Percentiles rank a stretch among this genome's conserved stretches.
Evolutionary conservation across 2,888 invertebrate genomes (phyloP).

Genomic region (Machimus rusticus): DNA sequence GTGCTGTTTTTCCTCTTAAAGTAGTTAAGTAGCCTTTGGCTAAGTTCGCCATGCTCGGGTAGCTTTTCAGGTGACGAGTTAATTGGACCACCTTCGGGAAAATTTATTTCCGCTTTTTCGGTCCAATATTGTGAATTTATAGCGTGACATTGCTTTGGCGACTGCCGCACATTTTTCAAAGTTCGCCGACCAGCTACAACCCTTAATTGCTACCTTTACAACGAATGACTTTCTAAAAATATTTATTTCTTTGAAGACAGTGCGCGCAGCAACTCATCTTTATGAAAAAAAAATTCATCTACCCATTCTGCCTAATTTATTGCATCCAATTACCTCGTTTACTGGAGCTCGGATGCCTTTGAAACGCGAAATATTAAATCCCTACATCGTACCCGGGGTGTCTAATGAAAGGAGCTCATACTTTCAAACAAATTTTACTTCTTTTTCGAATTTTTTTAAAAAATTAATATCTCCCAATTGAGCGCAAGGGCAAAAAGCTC

Average conservation of each 20-base stretch:
- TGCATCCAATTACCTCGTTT: constrained; percentile 12
- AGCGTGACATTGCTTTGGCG: not conserved
- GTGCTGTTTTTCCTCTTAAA: constrained; percentile 11
- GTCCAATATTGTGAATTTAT: not conserved
- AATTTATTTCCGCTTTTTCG: not conserved
- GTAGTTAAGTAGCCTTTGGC: not conserved
- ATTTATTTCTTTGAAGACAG: constrained; percentile 4
- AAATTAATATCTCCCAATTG: not conserved
- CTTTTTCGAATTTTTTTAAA: not conserved
- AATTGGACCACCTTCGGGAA: not conserved
- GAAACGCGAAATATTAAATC: not conserved
- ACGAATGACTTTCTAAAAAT: not conserved
- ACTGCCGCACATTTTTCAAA: constrained; percentile 4
- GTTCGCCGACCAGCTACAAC: not conserved
- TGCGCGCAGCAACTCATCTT: not conserved
- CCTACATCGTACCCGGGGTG: not conserved
- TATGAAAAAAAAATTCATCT: not conserved
- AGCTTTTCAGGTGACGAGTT: constrained; percentile 1
- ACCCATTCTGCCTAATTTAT: constrained; percentile 4
- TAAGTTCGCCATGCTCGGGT: not conserved
- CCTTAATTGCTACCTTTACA: constrained; percentile 2
- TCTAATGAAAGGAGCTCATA: not conserved
- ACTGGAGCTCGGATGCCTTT: not conserved
- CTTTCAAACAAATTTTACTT: not conserved
- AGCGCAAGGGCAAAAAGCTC: not conserved